Base-by-base conservation (phyloP, 1,140 invertebrate genomes). In the Muscidifurax raptorellus region DNA sequence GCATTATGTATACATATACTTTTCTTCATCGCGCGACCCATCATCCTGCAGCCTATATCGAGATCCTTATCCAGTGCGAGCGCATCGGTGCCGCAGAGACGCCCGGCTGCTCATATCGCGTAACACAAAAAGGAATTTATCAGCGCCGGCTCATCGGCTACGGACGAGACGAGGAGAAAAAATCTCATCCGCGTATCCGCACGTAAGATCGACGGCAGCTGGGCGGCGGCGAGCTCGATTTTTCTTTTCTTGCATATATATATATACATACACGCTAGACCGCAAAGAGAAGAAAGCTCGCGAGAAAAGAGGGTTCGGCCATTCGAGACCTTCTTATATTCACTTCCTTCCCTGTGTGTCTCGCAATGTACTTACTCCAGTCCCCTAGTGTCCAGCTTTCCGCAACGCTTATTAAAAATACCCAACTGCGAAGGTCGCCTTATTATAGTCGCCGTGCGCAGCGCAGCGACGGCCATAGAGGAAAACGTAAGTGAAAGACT, bases 1-100 rank as follows among this genome's bases (percentile, higher is more conserved):
- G 79, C 30, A 72, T 82, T 82, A 82, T 71, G 28, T 83, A n/a
- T n/a, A n/a, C n/a, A n/a, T n/a, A n/a, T n/a, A n/a, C 77, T 83
- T 77, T 44, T 40, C 36, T 75, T 83, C 74, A 77, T 82, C 47
- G 59, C 22, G 22, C 36, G 59, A 83, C 44, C 64, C 44, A 30
- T 59, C 52, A n/a, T 59, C 52, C 52, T n/a, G 13, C 13, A 76
- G 27, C 71, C 22, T n/a, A n/a, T 36, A 72, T 22, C 1, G 13
- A 83, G 81, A 76, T 83, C 47, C 52, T 83, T 77, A 83, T 83
- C 72, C 81, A 36, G 12, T 15, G 25, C 27, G 18, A 22, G 67
- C 79, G 52, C 79, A 59, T 59, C 52, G 52, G 22, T 59, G 15
- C 1, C n/a, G 22, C 22, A n/a, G 52, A 59, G 52, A 22, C 52